Base-by-base conservation (phyloP, 2,113 vertebrate genomes). In the Bubo scandiacus region DNA sequence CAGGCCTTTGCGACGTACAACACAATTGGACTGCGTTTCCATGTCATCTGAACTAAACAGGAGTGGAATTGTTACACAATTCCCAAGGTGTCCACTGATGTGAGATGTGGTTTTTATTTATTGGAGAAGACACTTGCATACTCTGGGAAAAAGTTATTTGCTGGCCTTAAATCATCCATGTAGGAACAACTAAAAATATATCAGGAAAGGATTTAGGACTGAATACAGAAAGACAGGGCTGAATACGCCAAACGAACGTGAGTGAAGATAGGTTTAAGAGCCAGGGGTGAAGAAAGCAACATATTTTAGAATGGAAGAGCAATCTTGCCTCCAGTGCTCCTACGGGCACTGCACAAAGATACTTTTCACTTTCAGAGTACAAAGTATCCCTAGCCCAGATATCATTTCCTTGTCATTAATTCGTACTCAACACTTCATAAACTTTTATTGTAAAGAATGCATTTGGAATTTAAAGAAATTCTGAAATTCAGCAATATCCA, bases 121-220 rank as follows among this genome's bases (percentile, higher is more conserved):
- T 96, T 95, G 87, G n/a, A 93, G 62, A 90, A 89, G 96, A 95
- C 95, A 96, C 75, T 78, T 95, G 74, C 30, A 84, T 65, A 62
- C 58, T 47, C 68, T 66, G 57, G 32, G 66, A 80, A 45, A 88
- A 92, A 88, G 36, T 92, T 92, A 96, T 91, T 92, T 85, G 91
- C 45, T 91, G 70, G 73, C 66, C 73, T 75, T 87, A 95, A 97
- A 95, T 94, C 90, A 95, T 54, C 73, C 63, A 51, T 1, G 2
- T 66, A 57, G 85, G 70, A 75, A 30, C 81, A 67, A 89, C 67
- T 66, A 54, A 68, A 77, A 82, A 91, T 83, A 11, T 1, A 96
- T 85, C 89, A 94, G 49, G 83, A 26, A 59, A 49, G 67, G 66
- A 87, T 93, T 96, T 75, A 71, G 85, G 84, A 57, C 27, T 78